Evolutionary conservation across 1,140 invertebrate species (phyloP), one percentile per base, ranked within the genome.

Genomic region (Pogonus chalceus): DNA sequence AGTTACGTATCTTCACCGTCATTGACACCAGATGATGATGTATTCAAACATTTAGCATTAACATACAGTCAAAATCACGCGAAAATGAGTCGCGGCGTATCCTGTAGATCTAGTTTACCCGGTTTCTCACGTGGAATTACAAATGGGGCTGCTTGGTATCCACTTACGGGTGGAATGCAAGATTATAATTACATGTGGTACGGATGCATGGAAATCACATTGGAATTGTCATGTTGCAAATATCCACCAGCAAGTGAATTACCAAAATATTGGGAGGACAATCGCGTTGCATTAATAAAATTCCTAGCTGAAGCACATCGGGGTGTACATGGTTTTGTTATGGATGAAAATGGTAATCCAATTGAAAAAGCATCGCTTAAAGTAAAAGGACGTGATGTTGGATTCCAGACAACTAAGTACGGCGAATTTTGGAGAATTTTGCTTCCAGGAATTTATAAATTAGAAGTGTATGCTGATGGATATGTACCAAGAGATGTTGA

Each of bases 131-230:
- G 63, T 52, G 92, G 92, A 9, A 93, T 93, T 56, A 93, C 90
- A 12, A 95, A 95, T 64, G 92, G 92, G 2, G 92, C 92, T 1
- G 86, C 87, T 46, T 94, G 91, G 91, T 94, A 94, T 70, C 88
- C 89, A 0, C 71, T 95, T 1, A 90, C 88, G 54, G 92, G 90
- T 71, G 79, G 76, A 4, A 92, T 93, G 90, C 95, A 98, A 76
- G 96, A 99, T 69, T 99, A 91, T 73, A 98, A 98, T 71, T 99
- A 99, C 68, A 80, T 98, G 12, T 91, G 90, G 83, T 93, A 92
- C 64, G 96, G 95, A 47, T 96, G 93, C 68, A 97, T 99, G 90
- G 96, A 99, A 76, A 84, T 98, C 16, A 99, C 96, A 0, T 72
- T 99, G 31, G 96, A 99, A 70, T 80, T 99, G 47, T 95, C 93